A percentile compares a stretch with the other conserved stretches of the same genome.
phyloP scores from a whole-genome alignment of 1,140 invertebrate species.

The Aethina tumida region DNA sequence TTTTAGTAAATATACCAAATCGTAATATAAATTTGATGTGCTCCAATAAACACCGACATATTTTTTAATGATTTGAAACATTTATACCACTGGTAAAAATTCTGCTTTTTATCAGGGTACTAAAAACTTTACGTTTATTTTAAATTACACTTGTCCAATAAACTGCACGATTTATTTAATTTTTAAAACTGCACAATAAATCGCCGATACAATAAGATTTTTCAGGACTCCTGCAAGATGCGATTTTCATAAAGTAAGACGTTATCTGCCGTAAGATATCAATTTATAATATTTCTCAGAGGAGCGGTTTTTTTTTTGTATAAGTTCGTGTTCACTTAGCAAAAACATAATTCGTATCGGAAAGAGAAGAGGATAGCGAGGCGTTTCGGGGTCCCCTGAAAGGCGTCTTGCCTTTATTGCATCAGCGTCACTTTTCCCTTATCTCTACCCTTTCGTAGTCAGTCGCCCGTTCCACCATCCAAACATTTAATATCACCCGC shows the following conservation, averaged over 20 bases:
- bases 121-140: too few relatives aligned
- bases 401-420: slow-evolving; percentile 15
- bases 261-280: slow-evolving; percentile 1
- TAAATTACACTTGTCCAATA: too few relatives aligned
- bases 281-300: slow-evolving; percentile 1
- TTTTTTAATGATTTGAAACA: too few relatives aligned
- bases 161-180: too few relatives aligned
- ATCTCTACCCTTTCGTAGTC: slow-evolving; percentile 17
- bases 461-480: slow-evolving; percentile 12
- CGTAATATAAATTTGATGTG: too few relatives aligned
- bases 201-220: too few relatives aligned
- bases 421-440: slow-evolving; percentile 18
- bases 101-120: too few relatives aligned
- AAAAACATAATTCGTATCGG: slow-evolving; percentile 14
- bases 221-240: too few relatives aligned
- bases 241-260: slow-evolving; percentile 4
- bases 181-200: slow-evolving; percentile 5
- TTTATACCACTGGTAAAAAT: too few relatives aligned
- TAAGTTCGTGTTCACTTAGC: slow-evolving; percentile 2
- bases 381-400: slow-evolving; percentile 7
- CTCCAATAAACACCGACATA: too few relatives aligned
- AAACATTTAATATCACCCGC: slow-evolving; percentile 14
- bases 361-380: slow-evolving; percentile 6
- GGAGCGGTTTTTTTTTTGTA: neutral
- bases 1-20: too few relatives aligned